These are phyloP conservation scores for Pteronura brasiliensis DNA, from an alignment of 2,113 vertebrate genomes.

Conservation along the genomic window DNA sequence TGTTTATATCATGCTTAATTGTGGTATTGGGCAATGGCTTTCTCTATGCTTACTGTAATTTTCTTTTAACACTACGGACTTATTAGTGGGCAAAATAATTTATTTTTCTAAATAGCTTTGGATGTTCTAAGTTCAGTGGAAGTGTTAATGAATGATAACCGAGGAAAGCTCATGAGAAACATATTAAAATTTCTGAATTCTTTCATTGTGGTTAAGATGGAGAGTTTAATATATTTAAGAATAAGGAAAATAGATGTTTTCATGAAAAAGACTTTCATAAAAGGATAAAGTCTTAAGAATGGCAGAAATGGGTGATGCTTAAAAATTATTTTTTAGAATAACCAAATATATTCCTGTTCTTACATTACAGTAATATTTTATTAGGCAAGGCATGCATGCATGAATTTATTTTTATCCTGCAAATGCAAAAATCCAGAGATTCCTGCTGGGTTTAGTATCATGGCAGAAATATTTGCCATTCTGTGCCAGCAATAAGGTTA, in stretches of 20 bases:
- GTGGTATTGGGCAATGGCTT: not conserved
- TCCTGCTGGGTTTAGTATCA: not conserved
- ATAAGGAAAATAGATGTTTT: not conserved
- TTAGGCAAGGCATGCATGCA: not conserved
- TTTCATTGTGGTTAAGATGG: slow-evolving; percentile 1
- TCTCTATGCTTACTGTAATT: not conserved
- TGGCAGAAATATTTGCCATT: not conserved
- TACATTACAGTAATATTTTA: not conserved
- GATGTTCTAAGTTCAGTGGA: slow-evolving; percentile 1
- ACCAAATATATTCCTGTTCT: not conserved
- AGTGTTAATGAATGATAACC: slow-evolving; percentile 17
- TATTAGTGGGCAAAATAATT: not conserved
- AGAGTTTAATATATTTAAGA: slow-evolving; percentile 51
- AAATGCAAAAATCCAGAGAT: slow-evolving; percentile 8
- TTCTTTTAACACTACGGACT: not conserved
- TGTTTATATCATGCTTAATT: not conserved
- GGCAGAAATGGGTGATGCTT: not conserved
- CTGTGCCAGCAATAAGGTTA: not conserved
- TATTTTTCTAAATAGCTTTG: not conserved
- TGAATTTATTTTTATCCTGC: not conserved
- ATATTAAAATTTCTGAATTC: slow-evolving; percentile 24
- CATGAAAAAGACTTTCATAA: not conserved
- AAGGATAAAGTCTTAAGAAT: not conserved
- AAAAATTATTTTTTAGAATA: slow-evolving; percentile 8
- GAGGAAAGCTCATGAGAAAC: not conserved